Conservation (phyloP, 2,797 vertebrate species). For the Platalea minor region DNA sequence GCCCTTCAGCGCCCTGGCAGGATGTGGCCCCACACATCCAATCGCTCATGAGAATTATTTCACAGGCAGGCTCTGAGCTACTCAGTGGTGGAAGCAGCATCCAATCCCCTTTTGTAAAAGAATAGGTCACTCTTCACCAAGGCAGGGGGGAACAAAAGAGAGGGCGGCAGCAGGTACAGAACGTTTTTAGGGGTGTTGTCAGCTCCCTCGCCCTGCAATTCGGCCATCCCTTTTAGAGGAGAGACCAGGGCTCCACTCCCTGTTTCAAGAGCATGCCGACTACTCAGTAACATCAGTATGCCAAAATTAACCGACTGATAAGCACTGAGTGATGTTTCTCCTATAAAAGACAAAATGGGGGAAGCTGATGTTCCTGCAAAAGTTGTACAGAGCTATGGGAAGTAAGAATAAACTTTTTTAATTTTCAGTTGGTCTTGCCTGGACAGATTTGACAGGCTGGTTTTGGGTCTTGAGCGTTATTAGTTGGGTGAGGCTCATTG, state of each 20-base stretch:
- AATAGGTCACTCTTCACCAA: background rate
- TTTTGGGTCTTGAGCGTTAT: background rate
- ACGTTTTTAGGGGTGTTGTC: background rate
- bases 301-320: background rate
- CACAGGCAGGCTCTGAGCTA: background rate
- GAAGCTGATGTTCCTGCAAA: background rate
- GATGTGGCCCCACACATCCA: background rate
- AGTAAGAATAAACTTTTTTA: background rate
- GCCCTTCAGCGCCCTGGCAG: background rate
- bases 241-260: background rate
- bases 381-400: background rate
- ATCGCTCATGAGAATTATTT: background rate
- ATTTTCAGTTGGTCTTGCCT: background rate
- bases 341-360: background rate
- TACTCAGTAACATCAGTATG: accelerated
- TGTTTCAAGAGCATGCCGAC: background rate
- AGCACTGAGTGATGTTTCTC: background rate
- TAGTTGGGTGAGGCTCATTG: background rate
- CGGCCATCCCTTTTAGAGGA: background rate
- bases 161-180: background rate
- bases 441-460: background rate
- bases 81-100: background rate
- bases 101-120: background rate
- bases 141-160: background rate
- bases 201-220: background rate